A percentile compares a stretch with the other conserved stretches of the same genome.
phyloP scores from a whole-genome alignment of 1,140 invertebrate genomes.

The Armadillidium nasatum region DNA sequence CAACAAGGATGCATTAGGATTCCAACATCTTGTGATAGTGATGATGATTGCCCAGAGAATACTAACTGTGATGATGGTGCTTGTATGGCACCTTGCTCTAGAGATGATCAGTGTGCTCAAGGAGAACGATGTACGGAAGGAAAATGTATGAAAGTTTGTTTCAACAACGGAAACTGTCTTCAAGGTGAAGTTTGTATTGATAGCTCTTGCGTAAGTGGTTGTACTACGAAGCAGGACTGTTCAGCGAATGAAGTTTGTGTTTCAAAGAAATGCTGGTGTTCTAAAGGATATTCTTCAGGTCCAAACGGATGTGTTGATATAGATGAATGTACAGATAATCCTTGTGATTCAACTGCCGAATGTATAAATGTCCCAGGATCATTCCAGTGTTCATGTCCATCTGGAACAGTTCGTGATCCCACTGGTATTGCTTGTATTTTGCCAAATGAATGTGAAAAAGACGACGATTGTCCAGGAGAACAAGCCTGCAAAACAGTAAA shows the following conservation, averaged over 20 bases:
- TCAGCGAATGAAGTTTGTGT: constrained; percentile 71
- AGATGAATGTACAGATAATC: constrained; percentile 53
- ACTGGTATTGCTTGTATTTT: constrained; percentile 63
- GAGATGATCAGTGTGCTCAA: constrained; percentile 64
- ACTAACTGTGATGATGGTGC: constrained; percentile 68
- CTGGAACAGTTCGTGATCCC: constrained; percentile 72
- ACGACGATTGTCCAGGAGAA: constrained; percentile 65
- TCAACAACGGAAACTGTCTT: constrained; percentile 79
- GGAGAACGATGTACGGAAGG: constrained; percentile 76
- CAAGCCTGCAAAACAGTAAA: constrained; percentile 52
- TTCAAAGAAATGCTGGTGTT: constrained; percentile 65
- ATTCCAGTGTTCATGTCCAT: constrained; percentile 70
- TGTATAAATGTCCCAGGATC: constrained; percentile 76
- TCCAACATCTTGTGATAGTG: constrained; percentile 60
- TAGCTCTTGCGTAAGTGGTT: constrained; percentile 74
- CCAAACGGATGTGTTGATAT: constrained; percentile 69
- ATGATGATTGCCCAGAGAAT: constrained; percentile 62
- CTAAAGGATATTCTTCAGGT: constrained; percentile 45
- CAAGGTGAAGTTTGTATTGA: constrained; percentile 81
- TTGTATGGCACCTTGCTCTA: constrained; percentile 69
- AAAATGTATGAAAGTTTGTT: constrained; percentile 77
- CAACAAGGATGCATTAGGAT: constrained; percentile 79
- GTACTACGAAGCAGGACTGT: constrained; percentile 74
- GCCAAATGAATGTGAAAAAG: constrained; percentile 64
- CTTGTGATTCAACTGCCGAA: constrained; percentile 64